phyloP scores from a whole-genome alignment of 2,113 vertebrate genomes.

The Crypturellus undulatus region DNA sequence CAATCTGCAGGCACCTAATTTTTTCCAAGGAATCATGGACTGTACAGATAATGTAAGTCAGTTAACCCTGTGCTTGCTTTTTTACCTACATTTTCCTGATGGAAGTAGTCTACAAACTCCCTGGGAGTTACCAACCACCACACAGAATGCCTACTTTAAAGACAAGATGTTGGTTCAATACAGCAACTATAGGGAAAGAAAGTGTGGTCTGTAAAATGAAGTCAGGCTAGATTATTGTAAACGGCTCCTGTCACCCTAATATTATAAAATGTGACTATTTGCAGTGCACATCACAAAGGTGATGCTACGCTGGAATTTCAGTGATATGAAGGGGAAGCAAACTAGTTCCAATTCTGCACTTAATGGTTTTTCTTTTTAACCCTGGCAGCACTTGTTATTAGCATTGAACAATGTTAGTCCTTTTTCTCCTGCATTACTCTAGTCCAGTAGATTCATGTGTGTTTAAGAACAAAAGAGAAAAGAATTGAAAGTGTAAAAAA shows the following conservation, averaged over 20 bases:
- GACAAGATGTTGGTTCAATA: not conserved
- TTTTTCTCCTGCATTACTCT: constrained; percentile 50
- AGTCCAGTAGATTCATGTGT: constrained; percentile 56
- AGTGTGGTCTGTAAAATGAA: not conserved
- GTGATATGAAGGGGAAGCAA: constrained; percentile 8
- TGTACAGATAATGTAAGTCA: not conserved
- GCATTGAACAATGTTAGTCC: not conserved
- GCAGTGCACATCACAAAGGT: not conserved
- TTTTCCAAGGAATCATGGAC: not conserved
- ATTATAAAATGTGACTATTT: not conserved
- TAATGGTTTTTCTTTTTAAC: constrained; percentile 41
- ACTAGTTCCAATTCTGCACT: constrained; percentile 29
- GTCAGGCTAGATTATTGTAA: not conserved
- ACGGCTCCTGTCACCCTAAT: not conserved
- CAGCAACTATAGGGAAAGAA: not conserved
- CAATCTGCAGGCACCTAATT: not conserved
- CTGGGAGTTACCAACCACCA: not conserved
- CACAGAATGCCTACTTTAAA: not conserved
- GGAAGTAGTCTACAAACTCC: not conserved
- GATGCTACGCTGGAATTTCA: constrained; percentile 3
- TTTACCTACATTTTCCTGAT: not conserved
- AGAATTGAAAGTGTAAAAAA: constrained; percentile 68
- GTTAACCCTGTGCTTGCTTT: not conserved
- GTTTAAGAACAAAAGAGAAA: constrained; percentile 65
- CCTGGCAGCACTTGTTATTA: constrained; percentile 53